Evolutionary conservation across 2,888 invertebrate species (phyloP), one percentile per base, ranked within the genome.

Genomic region (Pammene fasciana): DNA sequence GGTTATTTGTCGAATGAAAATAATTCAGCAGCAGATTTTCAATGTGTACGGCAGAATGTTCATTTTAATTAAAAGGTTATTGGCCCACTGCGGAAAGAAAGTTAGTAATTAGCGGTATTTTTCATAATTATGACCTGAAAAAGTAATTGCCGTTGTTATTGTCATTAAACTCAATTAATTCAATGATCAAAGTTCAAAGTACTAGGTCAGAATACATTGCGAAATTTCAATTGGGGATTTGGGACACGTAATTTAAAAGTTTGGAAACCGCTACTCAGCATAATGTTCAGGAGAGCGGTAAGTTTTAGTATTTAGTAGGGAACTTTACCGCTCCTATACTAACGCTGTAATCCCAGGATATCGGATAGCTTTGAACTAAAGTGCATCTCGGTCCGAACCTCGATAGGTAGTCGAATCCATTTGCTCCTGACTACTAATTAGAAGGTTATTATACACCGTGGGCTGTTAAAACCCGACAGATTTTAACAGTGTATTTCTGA

Each of bases 261-360:
- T 68, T 56, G 34, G 48, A n/a, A 41, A 41, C 62, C 68, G 50
- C 68, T 68, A 64, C 34, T 57, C 56, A 68, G 62, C 68, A 68
- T 68, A 68, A 64, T 68, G 62, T 57, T 57, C 56, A 18, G 52
- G 50, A 48, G 43, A 57, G 50, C 41, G 56, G 57, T 43, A 68
- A 68, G 68, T 68, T 68, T 64, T 56, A 68, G 68, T 68, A 68
- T 68, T 68, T 68, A 68, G 68, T 62, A 57, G 68, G 34, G 68
- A 68, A 68, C 43, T 68, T 68, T 50, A 56, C 36, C 56, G 56
- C 16, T 43, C 50, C 62, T 64, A 68, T 62, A 50, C 50, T 56
- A 62, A 56, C 50, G 50, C 62, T 57, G 62, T 68, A 64, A 68
- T 62, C 68, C 68, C 62, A 18, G 43, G 62, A 50, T 50, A 64